These are phyloP conservation scores for Hemistola chrysoprasaria DNA, from an alignment of 2,888 invertebrate species.

Conservation along the genomic window DNA sequence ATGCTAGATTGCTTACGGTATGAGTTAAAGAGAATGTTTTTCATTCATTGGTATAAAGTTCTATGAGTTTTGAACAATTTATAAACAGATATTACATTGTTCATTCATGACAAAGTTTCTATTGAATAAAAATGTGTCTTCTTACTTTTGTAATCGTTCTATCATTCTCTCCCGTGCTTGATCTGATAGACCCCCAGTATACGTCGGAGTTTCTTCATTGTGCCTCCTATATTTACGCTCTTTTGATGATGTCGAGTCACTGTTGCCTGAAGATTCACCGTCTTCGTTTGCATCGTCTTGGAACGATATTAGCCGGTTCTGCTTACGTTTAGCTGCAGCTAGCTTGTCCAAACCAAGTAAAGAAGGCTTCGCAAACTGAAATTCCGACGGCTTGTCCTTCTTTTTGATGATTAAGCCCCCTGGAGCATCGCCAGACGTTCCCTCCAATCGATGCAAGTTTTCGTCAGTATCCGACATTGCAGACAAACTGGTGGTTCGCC, in stretches of 20 bases:
- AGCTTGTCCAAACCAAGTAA: conserved; percentile 92
- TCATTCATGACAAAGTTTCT: too few species aligned
- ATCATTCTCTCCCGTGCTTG: conserved; percentile 88
- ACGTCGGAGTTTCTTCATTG: conserved; percentile 95
- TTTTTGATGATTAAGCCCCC: conserved; percentile 89
- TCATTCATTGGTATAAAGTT: too few species aligned
- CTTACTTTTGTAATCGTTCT: conserved; percentile 82
- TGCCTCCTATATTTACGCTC: conserved; percentile 88
- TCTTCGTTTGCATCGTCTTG: conserved; percentile 66
- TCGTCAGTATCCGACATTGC: conserved; percentile 77
- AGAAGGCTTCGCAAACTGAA: conserved; percentile 90
- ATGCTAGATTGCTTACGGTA: too few species aligned
- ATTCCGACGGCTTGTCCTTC: conserved; percentile 79
- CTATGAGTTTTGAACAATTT: too few species aligned
- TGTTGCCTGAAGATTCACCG: conserved; percentile 43
- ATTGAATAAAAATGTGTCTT: neutral
- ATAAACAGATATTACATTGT: too few species aligned
- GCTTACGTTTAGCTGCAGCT: conserved; percentile 88
- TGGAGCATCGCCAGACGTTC: conserved; percentile 83
- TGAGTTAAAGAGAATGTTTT: too few species aligned
- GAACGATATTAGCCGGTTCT: conserved; percentile 86
- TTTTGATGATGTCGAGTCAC: conserved; percentile 41
- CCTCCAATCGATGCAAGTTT: conserved; percentile 88
- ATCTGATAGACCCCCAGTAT: conserved; percentile 95
- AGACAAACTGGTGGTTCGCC: conserved; percentile 1